These are phyloP conservation scores for Sceloporus undulatus DNA, from an alignment of 2,113 vertebrate genomes.

Conservation along the genomic window DNA sequence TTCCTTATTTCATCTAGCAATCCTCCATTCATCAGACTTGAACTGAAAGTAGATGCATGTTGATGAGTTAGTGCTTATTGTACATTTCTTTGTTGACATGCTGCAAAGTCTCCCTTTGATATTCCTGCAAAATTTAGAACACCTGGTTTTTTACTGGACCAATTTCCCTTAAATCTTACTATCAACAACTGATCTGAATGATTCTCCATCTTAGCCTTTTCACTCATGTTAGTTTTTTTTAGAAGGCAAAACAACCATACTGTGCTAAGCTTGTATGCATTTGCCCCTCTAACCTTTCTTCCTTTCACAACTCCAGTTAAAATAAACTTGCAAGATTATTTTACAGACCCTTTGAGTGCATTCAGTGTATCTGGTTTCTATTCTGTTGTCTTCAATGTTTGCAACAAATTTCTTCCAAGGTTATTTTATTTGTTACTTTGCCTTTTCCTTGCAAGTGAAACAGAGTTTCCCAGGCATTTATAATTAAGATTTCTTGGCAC, in stretches of 20 bases:
- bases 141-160: background rate
- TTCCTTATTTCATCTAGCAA: too few species aligned
- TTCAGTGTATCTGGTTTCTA: conserved; percentile 5
- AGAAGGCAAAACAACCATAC: background rate
- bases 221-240: background rate
- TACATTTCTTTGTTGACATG: background rate
- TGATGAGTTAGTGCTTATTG: too few species aligned
- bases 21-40: background rate
- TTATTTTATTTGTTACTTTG: conserved; percentile 26
- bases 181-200: background rate
- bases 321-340: conserved; percentile 10
- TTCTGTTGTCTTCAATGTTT: conserved; percentile 15
- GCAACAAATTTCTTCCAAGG: conserved; percentile 14
- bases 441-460: background rate
- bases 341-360: background rate
- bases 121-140: background rate
- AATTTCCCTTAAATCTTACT: background rate
- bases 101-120: background rate
- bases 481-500: background rate
- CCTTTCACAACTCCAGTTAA: conserved; percentile 13
- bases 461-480: conserved; percentile 22
- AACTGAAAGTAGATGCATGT: background rate
- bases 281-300: background rate
- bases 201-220: background rate
- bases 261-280: background rate